Evolutionary conservation across 2,113 vertebrate species (phyloP).

Genomic region (Poeciliopsis prolifica): DNA sequence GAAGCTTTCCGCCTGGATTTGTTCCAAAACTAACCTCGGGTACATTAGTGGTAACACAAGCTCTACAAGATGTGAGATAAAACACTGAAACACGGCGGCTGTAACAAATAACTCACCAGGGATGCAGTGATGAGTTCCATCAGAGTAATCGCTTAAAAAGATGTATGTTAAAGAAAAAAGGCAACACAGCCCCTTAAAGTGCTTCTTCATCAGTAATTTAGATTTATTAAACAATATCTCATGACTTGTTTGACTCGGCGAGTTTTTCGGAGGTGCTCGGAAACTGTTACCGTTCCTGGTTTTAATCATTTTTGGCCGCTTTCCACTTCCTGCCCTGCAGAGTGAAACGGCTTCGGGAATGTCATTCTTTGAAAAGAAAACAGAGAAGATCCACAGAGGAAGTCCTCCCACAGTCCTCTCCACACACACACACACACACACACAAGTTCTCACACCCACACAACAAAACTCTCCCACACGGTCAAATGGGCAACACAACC

Average conservation of each 20-base stretch:
- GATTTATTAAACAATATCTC: slow-evolving; percentile 95
- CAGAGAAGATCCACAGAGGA: slow-evolving; percentile 98
- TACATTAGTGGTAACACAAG: slow-evolving; percentile 6
- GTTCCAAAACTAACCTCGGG: slow-evolving; percentile 26
- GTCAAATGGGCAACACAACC: slow-evolving; percentile 11
- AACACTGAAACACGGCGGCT: not conserved
- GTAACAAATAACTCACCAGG: slow-evolving; percentile 8
- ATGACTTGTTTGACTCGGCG: slow-evolving; percentile 90
- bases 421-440: slow-evolving; percentile 68
- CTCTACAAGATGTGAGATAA: slow-evolving; percentile 3
- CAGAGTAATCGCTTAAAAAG: slow-evolving; percentile 9
- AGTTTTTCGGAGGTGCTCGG: slow-evolving; percentile 85
- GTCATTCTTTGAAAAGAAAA: slow-evolving; percentile 99
- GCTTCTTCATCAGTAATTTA: slow-evolving; percentile 75
- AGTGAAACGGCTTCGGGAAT: slow-evolving; percentile 99
- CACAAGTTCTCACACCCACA: slow-evolving; percentile 66
- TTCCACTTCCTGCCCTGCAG: slow-evolving; percentile 97
- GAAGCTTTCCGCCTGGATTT: not conserved
- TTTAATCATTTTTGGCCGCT: slow-evolving; percentile 96
- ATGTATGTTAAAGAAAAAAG: slow-evolving; percentile 25
- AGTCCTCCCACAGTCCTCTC: slow-evolving; percentile 94
- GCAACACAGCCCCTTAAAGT: slow-evolving; percentile 9
- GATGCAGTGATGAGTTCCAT: not conserved
- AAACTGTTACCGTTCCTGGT: slow-evolving; percentile 90
- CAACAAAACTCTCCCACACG: slow-evolving; percentile 31